Conservation (phyloP, 2,797 vertebrate genomes). For the Danio jaintianensis region DNA sequence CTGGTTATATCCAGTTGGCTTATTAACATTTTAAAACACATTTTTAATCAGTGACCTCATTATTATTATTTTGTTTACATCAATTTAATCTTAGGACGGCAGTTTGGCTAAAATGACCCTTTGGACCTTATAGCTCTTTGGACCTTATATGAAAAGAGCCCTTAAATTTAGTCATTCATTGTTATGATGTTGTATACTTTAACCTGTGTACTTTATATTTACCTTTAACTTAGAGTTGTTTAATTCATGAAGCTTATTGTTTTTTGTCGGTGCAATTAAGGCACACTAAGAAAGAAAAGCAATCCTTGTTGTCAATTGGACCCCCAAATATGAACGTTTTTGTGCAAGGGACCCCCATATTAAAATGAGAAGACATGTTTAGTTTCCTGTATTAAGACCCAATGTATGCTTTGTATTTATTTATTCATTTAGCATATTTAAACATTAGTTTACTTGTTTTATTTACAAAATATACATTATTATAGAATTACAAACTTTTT, state of each 20-base stretch:
- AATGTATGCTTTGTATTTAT: no score
- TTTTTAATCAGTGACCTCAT: background rate
- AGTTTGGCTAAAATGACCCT: background rate
- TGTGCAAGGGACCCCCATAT: no score
- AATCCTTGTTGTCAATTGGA: no score
- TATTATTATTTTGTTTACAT: background rate
- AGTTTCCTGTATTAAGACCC: no score
- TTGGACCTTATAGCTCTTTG: background rate
- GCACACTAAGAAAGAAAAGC: no score
- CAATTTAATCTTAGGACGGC: background rate
- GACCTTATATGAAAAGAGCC: background rate
- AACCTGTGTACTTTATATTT: background rate
- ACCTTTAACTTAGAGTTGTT: background rate
- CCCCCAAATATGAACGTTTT: no score
- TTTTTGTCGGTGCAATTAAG: no score
- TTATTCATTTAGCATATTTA: no score
- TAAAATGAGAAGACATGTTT: no score
- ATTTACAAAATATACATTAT: no score
- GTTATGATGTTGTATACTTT: background rate
- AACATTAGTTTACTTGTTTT: no score
- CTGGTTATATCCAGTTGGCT: background rate
- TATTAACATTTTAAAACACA: background rate
- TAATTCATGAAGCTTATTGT: background rate
- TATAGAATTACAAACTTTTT: no score
- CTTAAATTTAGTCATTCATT: background rate